Conservation (phyloP, 1,140 invertebrate species). For the Delia radicum region DNA sequence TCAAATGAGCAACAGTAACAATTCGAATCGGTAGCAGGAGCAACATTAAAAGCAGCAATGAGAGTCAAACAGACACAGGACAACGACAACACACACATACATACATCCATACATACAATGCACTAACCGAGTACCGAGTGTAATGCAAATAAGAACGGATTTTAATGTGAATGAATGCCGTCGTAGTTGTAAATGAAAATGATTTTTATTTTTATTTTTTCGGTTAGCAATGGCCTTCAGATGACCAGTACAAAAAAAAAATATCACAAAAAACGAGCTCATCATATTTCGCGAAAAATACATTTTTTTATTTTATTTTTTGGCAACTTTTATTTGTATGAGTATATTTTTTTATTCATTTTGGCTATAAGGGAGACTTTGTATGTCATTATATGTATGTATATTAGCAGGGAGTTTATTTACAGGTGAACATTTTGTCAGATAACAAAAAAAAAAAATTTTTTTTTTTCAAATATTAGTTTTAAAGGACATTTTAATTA, state of each 20-base stretch:
- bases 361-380: not conserved
- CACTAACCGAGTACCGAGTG: not conserved
- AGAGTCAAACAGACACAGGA: not conserved
- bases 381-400: not conserved
- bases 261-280: slow-evolving; percentile 2
- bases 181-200: not conserved
- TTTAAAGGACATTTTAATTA: no score
- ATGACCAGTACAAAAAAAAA: slow-evolving; percentile 6
- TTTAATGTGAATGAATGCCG: slow-evolving; percentile 1
- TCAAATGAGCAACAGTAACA: slow-evolving; percentile 13
- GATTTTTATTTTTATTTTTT: slow-evolving; percentile 6
- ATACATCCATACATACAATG: not conserved
- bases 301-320: not conserved
- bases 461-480: no score
- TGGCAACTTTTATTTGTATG: not conserved
- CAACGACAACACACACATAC: not conserved
- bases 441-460: no score
- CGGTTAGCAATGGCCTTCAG: slow-evolving; percentile 9
- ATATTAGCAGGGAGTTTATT: no score
- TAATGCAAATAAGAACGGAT: not conserved
- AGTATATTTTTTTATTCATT: not conserved
- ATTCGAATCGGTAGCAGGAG: not conserved
- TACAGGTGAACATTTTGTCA: no score
- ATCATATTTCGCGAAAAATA: slow-evolving; percentile 6
- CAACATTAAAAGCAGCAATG: not conserved